phyloP scores from a whole-genome alignment of 1,140 invertebrate species.

The Pseudachorutes palmiensis region DNA sequence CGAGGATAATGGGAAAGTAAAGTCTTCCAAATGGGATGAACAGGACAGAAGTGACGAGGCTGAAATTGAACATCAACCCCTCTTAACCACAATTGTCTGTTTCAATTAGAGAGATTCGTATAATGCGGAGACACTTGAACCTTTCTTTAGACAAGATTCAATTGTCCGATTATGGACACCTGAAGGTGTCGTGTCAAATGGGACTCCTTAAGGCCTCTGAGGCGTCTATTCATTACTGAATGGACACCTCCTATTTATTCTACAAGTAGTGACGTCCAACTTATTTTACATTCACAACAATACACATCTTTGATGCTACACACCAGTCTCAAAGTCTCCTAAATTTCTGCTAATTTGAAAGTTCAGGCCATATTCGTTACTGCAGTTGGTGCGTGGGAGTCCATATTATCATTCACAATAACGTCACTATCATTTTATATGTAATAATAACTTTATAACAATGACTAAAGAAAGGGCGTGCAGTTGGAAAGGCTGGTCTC shows the following conservation, averaged over 20 bases:
- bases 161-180: constrained; percentile 7
- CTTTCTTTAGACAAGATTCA: not conserved
- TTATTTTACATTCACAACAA: not conserved
- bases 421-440: not conserved
- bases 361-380: no score
- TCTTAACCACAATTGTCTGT: not conserved
- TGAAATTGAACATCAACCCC: not conserved
- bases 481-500: no score
- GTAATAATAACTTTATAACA: no score
- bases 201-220: no score
- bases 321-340: no score
- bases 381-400: not conserved
- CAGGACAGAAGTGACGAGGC: no score
- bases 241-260: no score
- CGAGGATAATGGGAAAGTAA: not conserved
- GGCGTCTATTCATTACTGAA: no score
- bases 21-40: no score
- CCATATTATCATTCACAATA: not conserved
- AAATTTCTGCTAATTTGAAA: not conserved
- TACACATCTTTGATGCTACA: no score
- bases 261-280: no score
- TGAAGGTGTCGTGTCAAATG: constrained; percentile 11
- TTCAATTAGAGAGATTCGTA: not conserved
- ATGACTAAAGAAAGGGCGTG: not conserved
- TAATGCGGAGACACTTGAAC: constrained; percentile 9